phyloP scores from a whole-genome alignment of 2,888 invertebrate species.

The Torymus texanus region DNA sequence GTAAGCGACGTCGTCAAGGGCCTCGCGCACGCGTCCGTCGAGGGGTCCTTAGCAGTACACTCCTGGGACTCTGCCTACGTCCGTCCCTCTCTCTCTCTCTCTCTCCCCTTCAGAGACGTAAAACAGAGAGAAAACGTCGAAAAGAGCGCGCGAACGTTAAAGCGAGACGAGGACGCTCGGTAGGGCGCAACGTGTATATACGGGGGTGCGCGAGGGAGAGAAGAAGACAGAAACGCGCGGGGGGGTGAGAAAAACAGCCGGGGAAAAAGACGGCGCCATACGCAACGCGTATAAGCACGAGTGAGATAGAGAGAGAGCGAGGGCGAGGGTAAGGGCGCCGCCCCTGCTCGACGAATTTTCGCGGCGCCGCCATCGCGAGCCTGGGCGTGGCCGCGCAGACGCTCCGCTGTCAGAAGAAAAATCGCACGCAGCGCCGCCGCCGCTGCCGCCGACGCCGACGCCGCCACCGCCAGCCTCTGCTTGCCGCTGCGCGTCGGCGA shows the following conservation, averaged over 20 bases:
- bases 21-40: constrained; percentile 54
- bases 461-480: constrained; percentile 7
- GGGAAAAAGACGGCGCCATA: background rate
- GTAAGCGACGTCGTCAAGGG: constrained; percentile 57
- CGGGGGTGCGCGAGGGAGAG: constrained; percentile 3
- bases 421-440: constrained; percentile 47
- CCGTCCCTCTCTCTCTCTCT: too few species aligned
- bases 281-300: background rate
- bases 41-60: constrained; percentile 69
- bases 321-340: constrained; percentile 66
- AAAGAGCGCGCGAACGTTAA: constrained; percentile 13
- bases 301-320: constrained; percentile 42
- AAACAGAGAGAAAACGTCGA: constrained; percentile 51
- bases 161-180: constrained; percentile 21
- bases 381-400: constrained; percentile 74
- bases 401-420: constrained; percentile 61
- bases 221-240: background rate
- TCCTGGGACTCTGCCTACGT: constrained; percentile 65
- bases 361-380: constrained; percentile 70
- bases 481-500: constrained; percentile 52
- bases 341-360: constrained; percentile 67
- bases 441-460: constrained; percentile 2
- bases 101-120: constrained; percentile 26
- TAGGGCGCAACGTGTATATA: constrained; percentile 3
- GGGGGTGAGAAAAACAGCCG: background rate